Evolutionary conservation across 92 coral and sea anemone species (phyloP), one percentile per base, ranked within the genome.

Genomic region (Actinostola sp.): DNA sequence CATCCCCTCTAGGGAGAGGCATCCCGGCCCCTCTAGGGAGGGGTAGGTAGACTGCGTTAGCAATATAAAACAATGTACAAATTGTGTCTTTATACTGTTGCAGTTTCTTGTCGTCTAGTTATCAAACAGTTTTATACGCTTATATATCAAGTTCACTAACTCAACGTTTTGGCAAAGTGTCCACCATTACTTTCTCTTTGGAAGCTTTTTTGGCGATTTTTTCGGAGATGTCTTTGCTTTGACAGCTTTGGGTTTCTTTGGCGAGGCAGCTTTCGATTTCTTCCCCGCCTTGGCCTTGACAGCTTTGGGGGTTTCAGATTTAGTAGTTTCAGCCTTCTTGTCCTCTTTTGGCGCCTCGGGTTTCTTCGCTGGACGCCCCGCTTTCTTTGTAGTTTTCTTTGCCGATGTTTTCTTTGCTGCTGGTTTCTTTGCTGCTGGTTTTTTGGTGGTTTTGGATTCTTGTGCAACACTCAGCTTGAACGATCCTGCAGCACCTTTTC

Each of bases 401-500:
- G 62, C 71, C 3, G 82, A 52, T 32, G 58, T 57, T 63, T 70
- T 84, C 45, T 36, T 57, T 16, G 35, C 43, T 7, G 72, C 67
- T 12, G 62, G 77, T 32, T 71, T 72, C 49, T 87, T 67, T 46
- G 66, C 57, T 28, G 60, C 33, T 19, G 36, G 14, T 28, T 11
- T 13, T 36, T 36, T 36, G 42, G 42, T 11, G 42, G 42, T 9
- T 32, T 86, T 79, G 17, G 80, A 52, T 24, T 74, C 70, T 15
- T 64, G 50, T 44, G 79, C 84, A 44, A 86, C 65, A 46, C 67
- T 87, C 32, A 90, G 79, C 63, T 90, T 90, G 75, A 90, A 90
- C 16, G 96, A 90, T 0, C 96, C 96, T 0, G 96, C 92, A 1
- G 96, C 96, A 0, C 96, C 96, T 34, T 75, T 90, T 1, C 96